A percentile compares a stretch with the other conserved stretches of the same genome.
Conservation (phyloP, 2,113 vertebrate genomes). For the Brachypodius melanocephalos region DNA sequence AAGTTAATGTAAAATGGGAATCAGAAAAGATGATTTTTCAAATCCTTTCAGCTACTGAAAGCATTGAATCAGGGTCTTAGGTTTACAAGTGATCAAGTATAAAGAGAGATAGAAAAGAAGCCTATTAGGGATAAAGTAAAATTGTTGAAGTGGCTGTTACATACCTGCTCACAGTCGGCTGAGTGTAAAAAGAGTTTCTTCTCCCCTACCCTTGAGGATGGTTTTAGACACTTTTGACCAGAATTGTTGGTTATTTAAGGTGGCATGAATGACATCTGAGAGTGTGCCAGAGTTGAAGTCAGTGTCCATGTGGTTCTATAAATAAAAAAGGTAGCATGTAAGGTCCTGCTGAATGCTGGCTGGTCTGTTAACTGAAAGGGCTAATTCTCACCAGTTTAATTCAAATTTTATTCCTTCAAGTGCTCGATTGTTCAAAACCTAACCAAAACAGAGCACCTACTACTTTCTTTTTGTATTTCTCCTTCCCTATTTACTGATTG, state of each 20-base stretch:
- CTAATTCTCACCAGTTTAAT: not conserved
- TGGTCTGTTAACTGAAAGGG: not conserved
- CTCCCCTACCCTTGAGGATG: not conserved
- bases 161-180: not conserved
- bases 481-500: not conserved
- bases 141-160: not conserved
- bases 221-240: not conserved
- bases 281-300: not conserved
- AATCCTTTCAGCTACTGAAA: not conserved
- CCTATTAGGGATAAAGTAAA: not conserved
- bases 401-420: not conserved
- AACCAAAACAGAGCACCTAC: not conserved
- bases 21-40: not conserved
- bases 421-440: not conserved
- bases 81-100: not conserved
- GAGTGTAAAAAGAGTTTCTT: not conserved
- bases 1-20: conserved; percentile 10
- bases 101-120: not conserved
- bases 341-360: not conserved
- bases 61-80: not conserved
- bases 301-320: not conserved
- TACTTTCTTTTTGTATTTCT: not conserved
- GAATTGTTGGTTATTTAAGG: not conserved
- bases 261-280: not conserved
- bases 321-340: not conserved